Evolutionary conservation across 2,797 vertebrate genomes (phyloP).

Genomic region (Pangasius larnaudii): DNA sequence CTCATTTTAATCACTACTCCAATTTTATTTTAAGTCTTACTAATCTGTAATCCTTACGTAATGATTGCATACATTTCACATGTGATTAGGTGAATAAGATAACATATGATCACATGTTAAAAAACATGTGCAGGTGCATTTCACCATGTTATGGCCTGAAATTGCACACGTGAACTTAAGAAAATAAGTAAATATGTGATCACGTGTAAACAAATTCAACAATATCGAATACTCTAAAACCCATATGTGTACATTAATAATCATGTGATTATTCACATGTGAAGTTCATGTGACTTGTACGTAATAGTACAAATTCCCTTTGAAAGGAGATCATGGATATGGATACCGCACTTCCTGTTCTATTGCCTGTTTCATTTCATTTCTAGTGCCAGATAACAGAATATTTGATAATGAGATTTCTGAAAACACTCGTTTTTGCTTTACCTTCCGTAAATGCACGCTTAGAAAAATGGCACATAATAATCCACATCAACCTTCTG

Average conservation of each 20-base stretch:
- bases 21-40: neutral
- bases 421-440: neutral
- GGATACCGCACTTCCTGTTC: neutral
- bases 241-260: neutral
- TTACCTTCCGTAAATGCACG: conserved; percentile 13
- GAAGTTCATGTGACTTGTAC: neutral
- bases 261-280: neutral
- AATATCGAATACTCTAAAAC: neutral
- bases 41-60: neutral
- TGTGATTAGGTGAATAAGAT: neutral
- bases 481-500: neutral
- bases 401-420: neutral
- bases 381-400: conserved; percentile 13
- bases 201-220: too few species aligned
- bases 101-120: too few species aligned
- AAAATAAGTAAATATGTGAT: neutral
- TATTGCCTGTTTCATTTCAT: neutral
- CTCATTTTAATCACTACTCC: neutral
- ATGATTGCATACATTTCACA: neutral
- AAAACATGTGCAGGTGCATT: neutral
- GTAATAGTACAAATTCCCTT: neutral
- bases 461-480: neutral
- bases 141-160: neutral
- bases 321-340: neutral
- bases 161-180: neutral